Evolutionary conservation across 2,888 invertebrate genomes (phyloP).

Genomic region (Idaea aversata): DNA sequence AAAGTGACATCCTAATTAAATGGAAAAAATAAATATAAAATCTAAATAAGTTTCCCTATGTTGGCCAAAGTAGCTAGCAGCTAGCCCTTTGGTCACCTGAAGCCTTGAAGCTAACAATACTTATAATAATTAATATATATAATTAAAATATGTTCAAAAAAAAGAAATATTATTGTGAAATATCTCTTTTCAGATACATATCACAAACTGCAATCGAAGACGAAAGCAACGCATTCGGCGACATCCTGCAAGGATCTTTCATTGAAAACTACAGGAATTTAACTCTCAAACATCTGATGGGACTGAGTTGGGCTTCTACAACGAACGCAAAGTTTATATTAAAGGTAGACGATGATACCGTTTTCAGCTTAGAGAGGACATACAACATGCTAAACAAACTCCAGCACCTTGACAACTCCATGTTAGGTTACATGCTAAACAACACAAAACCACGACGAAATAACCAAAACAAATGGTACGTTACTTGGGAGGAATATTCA

Average conservation of each 20-base stretch:
- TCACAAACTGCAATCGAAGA: constrained; percentile 80
- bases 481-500: constrained; percentile 83
- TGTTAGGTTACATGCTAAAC: constrained; percentile 85
- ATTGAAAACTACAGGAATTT: constrained; percentile 88
- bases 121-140: too few species aligned
- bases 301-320: constrained; percentile 86
- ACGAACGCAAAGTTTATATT: constrained; percentile 85
- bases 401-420: constrained; percentile 34
- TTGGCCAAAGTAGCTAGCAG: too few species aligned
- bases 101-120: too few species aligned
- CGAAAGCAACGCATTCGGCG: constrained; percentile 83
- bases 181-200: constrained; percentile 49
- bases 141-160: too few species aligned
- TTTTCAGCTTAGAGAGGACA: constrained; percentile 83
- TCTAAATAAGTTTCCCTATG: too few species aligned
- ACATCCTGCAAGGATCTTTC: constrained; percentile 89
- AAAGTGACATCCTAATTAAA: too few species aligned
- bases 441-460: constrained; percentile 83
- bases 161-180: background rate
- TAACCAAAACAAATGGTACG: constrained; percentile 89
- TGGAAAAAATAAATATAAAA: too few species aligned
- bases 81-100: too few species aligned
- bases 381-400: constrained; percentile 38
- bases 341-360: constrained; percentile 91
- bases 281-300: constrained; percentile 92